These are phyloP conservation scores for Lateolabrax maculatus DNA, from an alignment of 2,797 vertebrate genomes.

Conservation along the genomic window DNA sequence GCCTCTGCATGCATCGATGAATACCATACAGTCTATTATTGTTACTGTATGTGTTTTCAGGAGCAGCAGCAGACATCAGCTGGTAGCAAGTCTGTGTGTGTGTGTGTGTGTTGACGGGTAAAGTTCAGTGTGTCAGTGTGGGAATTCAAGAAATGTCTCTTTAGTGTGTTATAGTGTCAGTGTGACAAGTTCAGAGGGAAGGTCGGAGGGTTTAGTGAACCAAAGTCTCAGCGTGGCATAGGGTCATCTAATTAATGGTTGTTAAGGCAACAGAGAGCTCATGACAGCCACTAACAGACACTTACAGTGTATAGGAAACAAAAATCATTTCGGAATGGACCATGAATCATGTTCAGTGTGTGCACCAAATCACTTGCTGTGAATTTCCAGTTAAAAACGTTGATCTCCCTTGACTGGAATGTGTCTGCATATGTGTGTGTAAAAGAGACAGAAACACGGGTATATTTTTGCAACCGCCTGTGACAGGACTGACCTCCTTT, in stretches of 20 bases:
- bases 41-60: conserved; percentile 22
- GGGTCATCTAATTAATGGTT: conserved; percentile 6
- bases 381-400: conserved; percentile 9
- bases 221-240: not conserved
- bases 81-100: not conserved
- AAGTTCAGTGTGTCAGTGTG: conserved; percentile 57
- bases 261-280: not conserved
- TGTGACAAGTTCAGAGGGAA: conserved; percentile 53
- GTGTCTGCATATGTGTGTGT: conserved; percentile 6
- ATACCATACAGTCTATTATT: conserved; percentile 19
- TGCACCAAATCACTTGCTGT: not conserved
- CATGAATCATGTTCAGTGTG: not conserved
- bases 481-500: conserved; percentile 56
- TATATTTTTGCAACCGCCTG: conserved; percentile 35
- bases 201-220: conserved; percentile 4
- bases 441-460: conserved; percentile 7
- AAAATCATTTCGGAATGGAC: conserved; percentile 10
- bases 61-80: conserved; percentile 27
- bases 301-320: not conserved
- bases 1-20: conserved; percentile 12
- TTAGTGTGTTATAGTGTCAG: conserved; percentile 50
- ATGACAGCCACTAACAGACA: not conserved
- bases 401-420: conserved; percentile 2
- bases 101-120: conserved; percentile 26
- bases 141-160: conserved; percentile 68